Evolutionary conservation across 1,140 invertebrate species (phyloP), one percentile per base, ranked within the genome.

Genomic region (Lepidurus packardi): DNA sequence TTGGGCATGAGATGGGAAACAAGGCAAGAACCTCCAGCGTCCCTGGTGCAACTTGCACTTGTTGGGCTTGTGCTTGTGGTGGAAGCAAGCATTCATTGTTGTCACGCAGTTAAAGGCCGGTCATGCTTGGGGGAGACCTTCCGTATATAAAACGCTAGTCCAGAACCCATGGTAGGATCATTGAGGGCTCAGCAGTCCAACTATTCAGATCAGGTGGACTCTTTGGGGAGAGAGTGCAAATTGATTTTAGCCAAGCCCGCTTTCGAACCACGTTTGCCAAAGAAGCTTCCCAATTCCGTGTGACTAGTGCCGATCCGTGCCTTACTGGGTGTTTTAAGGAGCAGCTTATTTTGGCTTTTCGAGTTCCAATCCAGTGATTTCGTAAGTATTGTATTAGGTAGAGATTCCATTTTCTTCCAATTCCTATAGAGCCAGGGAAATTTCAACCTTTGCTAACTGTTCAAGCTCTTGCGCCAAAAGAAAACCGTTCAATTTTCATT

Each of bases 181-280:
- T 65, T 65, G 53, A n/a, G 53, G 53, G 21, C 53, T 16, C 53
- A 65, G 53, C 53, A 65, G 53, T 65, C 53, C 53, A 65, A 13
- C 53, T 7, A 65, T 65, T 11, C 53, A 65, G 53, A 65, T 7
- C 53, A 1, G 16, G n/a, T 21, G 16, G 6, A 13, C 8, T n/a
- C 16, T 13, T 65, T 65, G n/a, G 16, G 16, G 16, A 65, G 6
- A 21, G 53, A 65, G 21, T 34, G 34, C 34, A 65, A 65, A 65
- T 65, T 16, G 13, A n/a, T 65, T 65, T 65, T 5, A 65, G 21
- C 21, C 6, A 65, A 13, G 53, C 16, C 16, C 16, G 21, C 53
- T 16, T 34, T 34, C 34, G 34, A 65, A 11, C 13, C 53, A 65
- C 21, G 21, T n/a, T 16, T 65, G 6, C 21, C 1, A 1, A 65